A percentile compares a stretch with the other conserved stretches of the same genome.
Conservation (phyloP, 2,888 invertebrate genomes). For the Apotomis turbidana region DNA sequence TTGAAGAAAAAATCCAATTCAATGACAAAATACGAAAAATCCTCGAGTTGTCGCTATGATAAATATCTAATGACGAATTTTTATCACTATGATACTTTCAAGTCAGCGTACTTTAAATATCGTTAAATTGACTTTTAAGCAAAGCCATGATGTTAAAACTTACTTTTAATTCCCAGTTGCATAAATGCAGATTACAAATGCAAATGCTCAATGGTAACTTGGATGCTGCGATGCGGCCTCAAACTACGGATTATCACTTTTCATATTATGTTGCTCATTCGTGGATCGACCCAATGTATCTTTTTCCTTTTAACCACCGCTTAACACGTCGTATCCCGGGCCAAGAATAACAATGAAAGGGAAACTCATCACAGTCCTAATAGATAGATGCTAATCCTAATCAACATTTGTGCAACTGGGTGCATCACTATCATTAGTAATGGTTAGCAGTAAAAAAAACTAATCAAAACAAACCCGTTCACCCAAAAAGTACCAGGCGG, state of each 20-base stretch:
- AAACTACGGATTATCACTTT: neutral
- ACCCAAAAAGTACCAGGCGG: conserved; percentile 26
- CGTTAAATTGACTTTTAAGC: neutral
- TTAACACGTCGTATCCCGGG: too few relatives aligned
- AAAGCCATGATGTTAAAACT: neutral
- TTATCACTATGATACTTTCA: neutral
- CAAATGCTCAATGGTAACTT: neutral
- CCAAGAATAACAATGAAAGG: too few relatives aligned
- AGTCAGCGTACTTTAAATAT: neutral
- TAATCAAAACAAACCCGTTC: neutral
- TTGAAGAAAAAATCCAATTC: conserved; percentile 55
- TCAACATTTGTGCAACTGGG: neutral
- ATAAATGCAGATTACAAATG: neutral
- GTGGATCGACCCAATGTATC: too few relatives aligned
- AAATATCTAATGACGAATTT: conserved; percentile 5
- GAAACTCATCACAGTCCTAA: too few relatives aligned
- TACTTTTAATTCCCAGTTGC: neutral
- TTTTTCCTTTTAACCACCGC: too few relatives aligned
- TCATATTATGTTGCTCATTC: too few relatives aligned
- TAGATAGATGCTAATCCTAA: too few relatives aligned
- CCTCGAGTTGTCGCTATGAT: conserved; percentile 2
- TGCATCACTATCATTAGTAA: neutral
- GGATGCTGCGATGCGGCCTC: neutral
- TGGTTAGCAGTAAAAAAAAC: neutral
- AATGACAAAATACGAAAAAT: conserved; percentile 33